Base-by-base conservation (phyloP, 1,140 invertebrate genomes). In the Choristoneura fumiferana region DNA sequence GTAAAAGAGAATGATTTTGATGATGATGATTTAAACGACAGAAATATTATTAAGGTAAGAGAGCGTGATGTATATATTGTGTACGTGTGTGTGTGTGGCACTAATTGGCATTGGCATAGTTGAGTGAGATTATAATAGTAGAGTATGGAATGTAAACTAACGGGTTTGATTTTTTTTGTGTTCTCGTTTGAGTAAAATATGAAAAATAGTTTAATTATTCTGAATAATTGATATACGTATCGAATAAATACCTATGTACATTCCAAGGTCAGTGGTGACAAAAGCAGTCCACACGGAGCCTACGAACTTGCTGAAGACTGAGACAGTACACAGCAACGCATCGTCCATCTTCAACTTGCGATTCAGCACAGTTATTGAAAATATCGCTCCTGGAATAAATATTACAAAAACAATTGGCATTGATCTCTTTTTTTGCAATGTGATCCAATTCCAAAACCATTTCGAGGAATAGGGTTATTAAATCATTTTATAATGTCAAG, bases 221-320 rank as follows among this genome's bases (percentile, higher is more conserved):
- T 58, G 2, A 3, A 2, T 29, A 3, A 29, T 29, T 29, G 35
- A 37, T 37, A 3, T 10, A 70, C 78, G 71, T n/a, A n/a, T n/a
- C n/a, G n/a, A n/a, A n/a, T n/a, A n/a, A n/a, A n/a, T 63, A 89
- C 87, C 76, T 35, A 87, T 56, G 65, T 82, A 87, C 79, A 88
- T 84, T 63, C 84, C 85, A n/a, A 87, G 38, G 18, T 86, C 76
- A 4, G 79, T 84, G 35, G 57, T 73, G 5, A 84, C 74, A 53
- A 89, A 87, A 0, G 87, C 82, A 15, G 76, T 84, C 82, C 83
- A 89, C 1, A 86, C 69, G 1, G 81, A 78, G 1, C 81, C 84
- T 4, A 76, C 55, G 39, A 87, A 81, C 58, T 87, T 87, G 66
- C 84, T 87, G 34, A 45, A 34, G 8, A 81, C 69, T 0, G 87